Conservation (phyloP, 2,888 invertebrate species). For the Tillus elongatus region DNA sequence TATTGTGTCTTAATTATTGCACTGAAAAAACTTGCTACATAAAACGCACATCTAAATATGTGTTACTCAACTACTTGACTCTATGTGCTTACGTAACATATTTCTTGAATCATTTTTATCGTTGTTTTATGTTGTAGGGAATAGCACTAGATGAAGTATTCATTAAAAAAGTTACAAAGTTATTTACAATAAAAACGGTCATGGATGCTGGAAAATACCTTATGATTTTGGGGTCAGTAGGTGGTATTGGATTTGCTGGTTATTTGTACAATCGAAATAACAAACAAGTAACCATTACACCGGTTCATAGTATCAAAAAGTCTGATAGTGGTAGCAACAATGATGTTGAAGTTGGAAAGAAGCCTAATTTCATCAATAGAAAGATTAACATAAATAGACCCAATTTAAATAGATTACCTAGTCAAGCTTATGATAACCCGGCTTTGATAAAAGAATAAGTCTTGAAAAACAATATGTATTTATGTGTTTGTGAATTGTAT, state of each 20-base stretch:
- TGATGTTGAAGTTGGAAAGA: constrained; percentile 10
- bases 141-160: constrained; percentile 18
- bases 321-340: constrained; percentile 6
- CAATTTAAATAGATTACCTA: too few species aligned
- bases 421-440: constrained; percentile 7
- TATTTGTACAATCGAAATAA: constrained; percentile 36
- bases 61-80: too few species aligned
- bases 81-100: too few species aligned
- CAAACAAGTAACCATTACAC: constrained; percentile 21
- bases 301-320: constrained; percentile 12
- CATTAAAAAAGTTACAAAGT: constrained; percentile 53
- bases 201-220: constrained; percentile 50
- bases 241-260: constrained; percentile 35
- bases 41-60: too few species aligned
- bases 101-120: too few species aligned
- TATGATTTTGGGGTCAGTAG: constrained; percentile 45
- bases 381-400: too few species aligned
- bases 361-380: too few species aligned
- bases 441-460: constrained; percentile 11
- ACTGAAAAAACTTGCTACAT: too few species aligned
- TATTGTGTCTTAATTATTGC: too few species aligned
- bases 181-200: constrained; percentile 46
- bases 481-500: too few species aligned
- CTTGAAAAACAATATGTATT: too few species aligned
- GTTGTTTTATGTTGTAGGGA: too few species aligned